A percentile compares a stretch with the other conserved stretches of the same genome.
Conservation (phyloP, 2,113 vertebrate species). For the Microtus montanus region DNA sequence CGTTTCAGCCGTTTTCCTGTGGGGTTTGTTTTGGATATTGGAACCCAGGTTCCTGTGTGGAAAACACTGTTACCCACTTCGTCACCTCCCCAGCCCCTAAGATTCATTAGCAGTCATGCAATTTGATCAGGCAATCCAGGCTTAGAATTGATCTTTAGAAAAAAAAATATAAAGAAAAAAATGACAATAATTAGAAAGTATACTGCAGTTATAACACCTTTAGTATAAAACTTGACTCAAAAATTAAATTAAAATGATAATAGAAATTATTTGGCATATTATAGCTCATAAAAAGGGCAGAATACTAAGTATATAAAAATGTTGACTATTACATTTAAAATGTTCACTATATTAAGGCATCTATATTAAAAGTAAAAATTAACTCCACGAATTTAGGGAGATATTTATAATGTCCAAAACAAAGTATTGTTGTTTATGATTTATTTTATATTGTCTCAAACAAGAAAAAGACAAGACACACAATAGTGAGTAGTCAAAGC, state of each 20-base stretch:
- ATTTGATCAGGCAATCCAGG: conserved; percentile 7
- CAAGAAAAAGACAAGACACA: neutral
- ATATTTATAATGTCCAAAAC: neutral
- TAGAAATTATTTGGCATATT: neutral
- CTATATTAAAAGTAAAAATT: neutral
- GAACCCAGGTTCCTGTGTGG: neutral
- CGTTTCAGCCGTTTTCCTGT: neutral
- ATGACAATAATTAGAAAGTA: neutral
- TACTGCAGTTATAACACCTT: neutral
- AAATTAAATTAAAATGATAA: neutral
- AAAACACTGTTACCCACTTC: neutral
- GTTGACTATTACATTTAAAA: neutral
- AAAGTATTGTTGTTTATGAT: neutral
- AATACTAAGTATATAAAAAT: neutral
- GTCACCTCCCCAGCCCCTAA: neutral
- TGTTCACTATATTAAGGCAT: neutral
- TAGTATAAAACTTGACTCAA: neutral
- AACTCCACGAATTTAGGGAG: neutral
- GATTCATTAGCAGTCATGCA: neutral
- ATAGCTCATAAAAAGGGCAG: neutral
- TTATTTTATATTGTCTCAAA: neutral
- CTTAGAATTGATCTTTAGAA: conserved; percentile 18
- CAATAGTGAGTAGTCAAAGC: neutral
- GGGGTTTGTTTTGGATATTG: too few species aligned
- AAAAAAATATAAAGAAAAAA: conserved; percentile 47